A percentile compares a stretch with the other conserved stretches of the same genome.
phyloP scores from a whole-genome alignment of 2,888 invertebrate species.

The Sisyra terminalis region DNA sequence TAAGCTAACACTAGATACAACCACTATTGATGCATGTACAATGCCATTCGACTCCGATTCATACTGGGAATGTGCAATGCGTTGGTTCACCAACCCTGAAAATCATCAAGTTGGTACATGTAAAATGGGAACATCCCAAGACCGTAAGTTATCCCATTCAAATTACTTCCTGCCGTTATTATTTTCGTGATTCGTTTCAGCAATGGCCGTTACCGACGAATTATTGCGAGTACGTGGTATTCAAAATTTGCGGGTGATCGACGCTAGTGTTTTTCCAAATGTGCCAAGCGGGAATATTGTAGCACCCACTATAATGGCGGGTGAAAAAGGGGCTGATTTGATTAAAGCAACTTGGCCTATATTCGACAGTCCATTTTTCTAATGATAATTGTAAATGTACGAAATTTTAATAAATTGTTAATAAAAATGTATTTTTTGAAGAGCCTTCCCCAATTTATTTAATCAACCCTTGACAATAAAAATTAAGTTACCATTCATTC shows the following conservation, averaged over 20 bases:
- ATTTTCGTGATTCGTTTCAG: constrained; percentile 1
- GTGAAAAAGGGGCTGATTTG: constrained; percentile 25
- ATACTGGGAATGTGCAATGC: constrained; percentile 10
- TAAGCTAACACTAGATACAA: too few species aligned
- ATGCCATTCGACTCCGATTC: constrained; percentile 5
- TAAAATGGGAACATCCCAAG: constrained; percentile 10
- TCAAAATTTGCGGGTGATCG: constrained; percentile 11
- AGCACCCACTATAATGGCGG: constrained; percentile 31
- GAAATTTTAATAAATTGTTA: too few species aligned
- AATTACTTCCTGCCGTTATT: not conserved
- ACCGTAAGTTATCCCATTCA: constrained; percentile 8
- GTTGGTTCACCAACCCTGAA: constrained; percentile 11
- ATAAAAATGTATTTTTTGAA: too few species aligned
- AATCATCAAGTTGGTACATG: constrained; percentile 12
- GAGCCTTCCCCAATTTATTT: too few species aligned
- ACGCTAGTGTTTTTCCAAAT: constrained; percentile 29
- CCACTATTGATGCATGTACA: too few species aligned
- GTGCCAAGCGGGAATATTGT: constrained; percentile 30
- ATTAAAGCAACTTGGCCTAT: constrained; percentile 10
- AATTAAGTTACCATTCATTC: too few species aligned
- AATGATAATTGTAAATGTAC: too few species aligned
- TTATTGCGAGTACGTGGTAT: constrained; percentile 10
- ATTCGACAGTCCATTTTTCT: too few species aligned
- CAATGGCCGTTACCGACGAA: constrained; percentile 10
- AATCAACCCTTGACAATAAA: too few species aligned